Evolutionary conservation across 2,888 invertebrate species (phyloP), one percentile per base, ranked within the genome.

Genomic region (Ligdia adustata): DNA sequence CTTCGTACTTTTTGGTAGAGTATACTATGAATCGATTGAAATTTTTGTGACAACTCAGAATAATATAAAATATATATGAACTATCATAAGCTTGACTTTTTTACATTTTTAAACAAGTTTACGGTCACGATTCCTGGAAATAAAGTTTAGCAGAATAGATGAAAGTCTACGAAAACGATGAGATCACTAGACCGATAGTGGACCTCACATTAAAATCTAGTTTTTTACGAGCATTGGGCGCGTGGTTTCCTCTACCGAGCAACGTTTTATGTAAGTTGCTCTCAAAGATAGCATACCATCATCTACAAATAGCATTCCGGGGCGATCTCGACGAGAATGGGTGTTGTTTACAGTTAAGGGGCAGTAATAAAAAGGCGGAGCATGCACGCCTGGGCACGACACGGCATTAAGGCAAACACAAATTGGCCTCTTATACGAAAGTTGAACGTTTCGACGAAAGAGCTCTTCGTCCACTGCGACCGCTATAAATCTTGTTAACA

Each of bases 281-380:
- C 61, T 66, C 63, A 39, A 59, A 75, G 74, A 76, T 75, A 74
- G 71, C 64, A 69, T 69, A 68, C 66, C 64, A 55, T 69, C 64
- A 69, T 62, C 67, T 69, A 76, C 69, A 72, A 75, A 71, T 69
- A 68, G 69, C 70, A 72, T 72, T 66, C 63, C 66, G 67, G 73
- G 74, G 69, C 75, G 72, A 69, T 70, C 67, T 69, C 62, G 45
- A 50, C 66, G 60, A 72, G 75, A 82, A 85, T 89, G 87, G 88
- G 87, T 86, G 87, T 86, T 80, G 82, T 87, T 77, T 82, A 86
- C 85, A 82, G 85, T 85, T 84, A 85, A 78, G 85, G 82, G 85
- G 83, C 86, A 86, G 86, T 69, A 81, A 88, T 86, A 89, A 88
- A 88, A 86, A 87, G 86, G 86, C 86, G 85, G 86, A 75, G 82